These are phyloP conservation scores for Thereva nobilitata DNA, from an alignment of 2,888 invertebrate genomes.

Conservation along the genomic window DNA sequence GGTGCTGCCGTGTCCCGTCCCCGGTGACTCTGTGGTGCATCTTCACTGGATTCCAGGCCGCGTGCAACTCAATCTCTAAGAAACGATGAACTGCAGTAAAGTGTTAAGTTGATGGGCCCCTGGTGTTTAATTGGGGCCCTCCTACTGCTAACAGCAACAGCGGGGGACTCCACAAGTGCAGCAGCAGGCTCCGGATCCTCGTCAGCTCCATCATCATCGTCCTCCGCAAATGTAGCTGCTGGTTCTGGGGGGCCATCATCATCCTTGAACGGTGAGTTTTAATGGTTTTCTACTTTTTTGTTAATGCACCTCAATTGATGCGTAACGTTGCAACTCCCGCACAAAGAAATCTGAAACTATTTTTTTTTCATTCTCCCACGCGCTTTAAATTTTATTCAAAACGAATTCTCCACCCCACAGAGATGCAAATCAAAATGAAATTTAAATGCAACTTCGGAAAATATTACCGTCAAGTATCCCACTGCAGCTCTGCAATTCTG, in stretches of 20 bases:
- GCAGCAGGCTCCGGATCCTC: conserved; percentile 8
- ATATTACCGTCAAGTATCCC: too few species aligned
- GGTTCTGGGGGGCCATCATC: conserved; percentile 48
- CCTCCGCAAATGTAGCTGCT: conserved; percentile 29
- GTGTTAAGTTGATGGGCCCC: conserved; percentile 58
- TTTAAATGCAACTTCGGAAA: too few species aligned
- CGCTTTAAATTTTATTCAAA: conserved; percentile 16
- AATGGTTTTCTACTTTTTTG: background rate
- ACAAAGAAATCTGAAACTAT: background rate
- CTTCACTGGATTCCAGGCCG: background rate
- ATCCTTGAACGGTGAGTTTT: conserved; percentile 53
- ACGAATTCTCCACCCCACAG: background rate
- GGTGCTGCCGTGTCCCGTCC: too few species aligned
- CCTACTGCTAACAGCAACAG: conserved; percentile 58
- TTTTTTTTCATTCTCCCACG: conserved; percentile 2
- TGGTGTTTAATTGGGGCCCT: conserved; percentile 59
- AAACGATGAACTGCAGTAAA: conserved; percentile 46
- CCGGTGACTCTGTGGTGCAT: background rate
- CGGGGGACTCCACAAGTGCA: conserved; percentile 57
- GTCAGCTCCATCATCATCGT: conserved; percentile 18
- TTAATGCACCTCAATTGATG: conserved; percentile 17
- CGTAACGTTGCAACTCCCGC: background rate
- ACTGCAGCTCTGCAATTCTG: too few species aligned
- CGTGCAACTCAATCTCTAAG: conserved; percentile 36
- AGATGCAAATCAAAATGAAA: too few species aligned